A percentile compares a stretch with the other conserved stretches of the same genome.
Conservation (phyloP, 1,140 invertebrate genomes). For the Pararge aegeria region DNA sequence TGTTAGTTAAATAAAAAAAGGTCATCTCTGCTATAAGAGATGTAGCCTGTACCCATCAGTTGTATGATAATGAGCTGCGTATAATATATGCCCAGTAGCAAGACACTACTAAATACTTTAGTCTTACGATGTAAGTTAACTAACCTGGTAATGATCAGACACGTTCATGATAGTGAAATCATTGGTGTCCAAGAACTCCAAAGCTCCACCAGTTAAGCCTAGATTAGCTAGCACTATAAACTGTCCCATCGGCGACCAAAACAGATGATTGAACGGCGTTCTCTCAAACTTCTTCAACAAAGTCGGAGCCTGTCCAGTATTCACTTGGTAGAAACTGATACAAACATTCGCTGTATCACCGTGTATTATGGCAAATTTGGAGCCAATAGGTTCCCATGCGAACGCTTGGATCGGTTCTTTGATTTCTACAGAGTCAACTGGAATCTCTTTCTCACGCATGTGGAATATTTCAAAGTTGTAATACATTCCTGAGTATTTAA, state of each 20-base stretch:
- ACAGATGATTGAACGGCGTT: conserved; percentile 95
- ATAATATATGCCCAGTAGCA: too few species aligned
- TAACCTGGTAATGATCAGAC: conserved; percentile 92
- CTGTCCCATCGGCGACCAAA: conserved; percentile 98
- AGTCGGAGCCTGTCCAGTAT: conserved; percentile 92
- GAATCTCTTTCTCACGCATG: conserved; percentile 98
- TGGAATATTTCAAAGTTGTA: conserved; percentile 99
- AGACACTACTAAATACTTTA: too few species aligned
- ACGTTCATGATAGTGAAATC: conserved; percentile 97
- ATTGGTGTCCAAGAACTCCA: conserved; percentile 97
- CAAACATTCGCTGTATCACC: conserved; percentile 93
- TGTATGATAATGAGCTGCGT: too few species aligned
- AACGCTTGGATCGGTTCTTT: conserved; percentile 96
- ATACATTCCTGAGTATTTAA: conserved; percentile 98
- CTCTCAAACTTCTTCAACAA: conserved; percentile 95
- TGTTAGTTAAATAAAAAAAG: too few species aligned
- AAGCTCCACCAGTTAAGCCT: conserved; percentile 91
- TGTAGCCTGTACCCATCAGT: too few species aligned
- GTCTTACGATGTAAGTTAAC: too few species aligned
- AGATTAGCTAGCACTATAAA: conserved; percentile 94
- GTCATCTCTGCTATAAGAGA: too few species aligned
- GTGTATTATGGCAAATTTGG: conserved; percentile 97
- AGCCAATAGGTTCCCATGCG: conserved; percentile 98
- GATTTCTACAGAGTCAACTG: conserved; percentile 98
- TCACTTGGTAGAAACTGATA: conserved; percentile 97